Percentiles rank a stretch among this genome's conserved stretches.
phyloP scores from a whole-genome alignment of 2,797 vertebrate genomes.

The Lophius americanus region DNA sequence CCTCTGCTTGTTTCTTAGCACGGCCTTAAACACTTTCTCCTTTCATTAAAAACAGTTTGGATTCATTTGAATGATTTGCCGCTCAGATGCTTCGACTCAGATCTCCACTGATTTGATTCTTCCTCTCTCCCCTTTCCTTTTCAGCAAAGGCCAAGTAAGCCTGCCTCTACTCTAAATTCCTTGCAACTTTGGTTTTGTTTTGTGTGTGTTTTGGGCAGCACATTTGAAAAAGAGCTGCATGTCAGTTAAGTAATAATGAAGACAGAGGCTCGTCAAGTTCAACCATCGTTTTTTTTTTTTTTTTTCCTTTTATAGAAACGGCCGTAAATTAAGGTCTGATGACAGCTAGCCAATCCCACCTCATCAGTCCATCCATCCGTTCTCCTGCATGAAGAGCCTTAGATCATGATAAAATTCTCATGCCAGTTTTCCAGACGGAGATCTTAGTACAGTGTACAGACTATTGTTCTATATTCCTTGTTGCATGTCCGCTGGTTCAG shows the following conservation, averaged over 20 bases:
- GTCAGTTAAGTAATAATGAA: constrained; percentile 61
- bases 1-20: constrained; percentile 37
- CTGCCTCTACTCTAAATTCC: constrained; percentile 66
- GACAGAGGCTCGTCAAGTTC: constrained; percentile 53
- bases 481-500: constrained; percentile 73
- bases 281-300: constrained; percentile 34
- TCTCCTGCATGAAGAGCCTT: constrained; percentile 70
- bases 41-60: constrained; percentile 14
- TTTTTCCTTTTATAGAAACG: constrained; percentile 36
- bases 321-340: constrained; percentile 50
- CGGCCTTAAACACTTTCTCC: constrained; percentile 35
- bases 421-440: constrained; percentile 54
- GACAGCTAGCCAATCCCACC: constrained; percentile 47
- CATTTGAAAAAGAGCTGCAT: constrained; percentile 78
- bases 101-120: constrained; percentile 53
- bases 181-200: constrained; percentile 74
- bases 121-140: constrained; percentile 59
- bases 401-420: constrained; percentile 46
- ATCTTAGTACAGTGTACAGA: constrained; percentile 65
- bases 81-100: constrained; percentile 32
- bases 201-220: constrained; percentile 79
- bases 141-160: constrained; percentile 77
- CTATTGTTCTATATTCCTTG: constrained; percentile 63
- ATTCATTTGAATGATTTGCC: constrained; percentile 28
- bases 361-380: constrained; percentile 48